Base-by-base conservation (phyloP, 2,797 vertebrate species). In the Morelia viridis region DNA sequence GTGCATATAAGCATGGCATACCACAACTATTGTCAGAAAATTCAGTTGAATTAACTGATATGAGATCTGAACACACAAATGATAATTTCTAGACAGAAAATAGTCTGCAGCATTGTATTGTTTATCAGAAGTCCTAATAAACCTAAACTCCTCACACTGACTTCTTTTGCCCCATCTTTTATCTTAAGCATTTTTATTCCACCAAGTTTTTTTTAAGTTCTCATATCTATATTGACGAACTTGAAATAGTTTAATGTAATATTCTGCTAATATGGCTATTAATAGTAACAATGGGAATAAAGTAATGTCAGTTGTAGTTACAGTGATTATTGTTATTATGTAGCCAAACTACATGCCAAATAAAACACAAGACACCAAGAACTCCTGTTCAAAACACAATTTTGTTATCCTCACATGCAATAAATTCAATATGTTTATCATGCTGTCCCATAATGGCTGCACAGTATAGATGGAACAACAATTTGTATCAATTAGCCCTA, bases 401-500 rank as follows among this genome's bases (percentile, higher is more conserved):
- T 17, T 28, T 6, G 13, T 4, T 11, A 28, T 92, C 92, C 84
- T 84, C 86, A 88, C 53, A 89, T 84, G 65, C 50, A 91, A 84
- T 50, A 50, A 89, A 86, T 93, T 35, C 85, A 96, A 96, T 95
- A 97, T 97, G 97, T 97, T 96, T 89, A 97, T 96, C 91, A 97
- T 95, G 96, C 94, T 94, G 89, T 97, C 95, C 96, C 97, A 97
- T 91, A 97, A 93, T 87, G 97, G 97, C 28, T 97, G 97, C 97
- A 97, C 97, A 94, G 97, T 85, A 92, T 97, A 96, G 89, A 98
- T 94, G 65, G 97, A 97, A 93, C 97, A 94, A 87, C 97, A 96
- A 91, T 97, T 97, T 95, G 97, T 97, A 94, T 97, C 97, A 95
- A 97, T 65, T 96, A 90, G 96, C 96, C 94, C 92, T 96, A 91